Base-by-base conservation (phyloP, 2,888 invertebrate genomes). In the Drosophila nigricruria region DNA sequence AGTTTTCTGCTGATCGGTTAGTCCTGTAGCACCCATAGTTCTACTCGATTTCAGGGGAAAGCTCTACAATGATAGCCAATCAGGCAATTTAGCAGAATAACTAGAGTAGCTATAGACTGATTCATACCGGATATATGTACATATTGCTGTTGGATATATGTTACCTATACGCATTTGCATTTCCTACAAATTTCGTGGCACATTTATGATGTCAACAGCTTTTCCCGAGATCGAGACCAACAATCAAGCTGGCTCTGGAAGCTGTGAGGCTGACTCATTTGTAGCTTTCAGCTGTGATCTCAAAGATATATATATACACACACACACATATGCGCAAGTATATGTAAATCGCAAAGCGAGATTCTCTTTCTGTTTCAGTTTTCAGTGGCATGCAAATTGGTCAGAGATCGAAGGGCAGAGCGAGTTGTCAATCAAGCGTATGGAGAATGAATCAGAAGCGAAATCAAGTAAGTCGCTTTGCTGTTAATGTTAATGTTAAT, bases 381-480 rank as follows among this genome's bases (percentile, higher is more conserved):
- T 27, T 10, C 25, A 36, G 36, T 9, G 23, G 3, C 34, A 68
- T 60, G 49, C 10, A 20, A 70, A 36, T 52, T 27, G 34, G 57
- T 49, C 50, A 59, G 18, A 70, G 53, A 75, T 60, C 57, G 23
- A 60, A 32, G 30, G 14, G 23, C 36, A 25, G 18, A 16, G 18
- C 25, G 36, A 36, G 18, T 8, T 58, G 58, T 18, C 43, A 45
- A 65, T 43, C 62, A 53, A 16, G 50, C 23, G 10, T 9, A 42
- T 52, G 9, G 12, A 23, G 18, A 42, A 50, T 75, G 57, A 65
- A 40, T 70, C 59, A 65, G 9, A 25, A n/a, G 10, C 20, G 30
- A 30, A 36, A 36, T 63, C 45, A 12, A 30, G 14, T 32, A 14
- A 18, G 6, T 23, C 6, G n/a, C 8, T 14, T 20, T 36, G 40